These are phyloP conservation scores for Helicolenus hilgendorfi DNA, from an alignment of 2,797 vertebrate genomes.

Conservation along the genomic window DNA sequence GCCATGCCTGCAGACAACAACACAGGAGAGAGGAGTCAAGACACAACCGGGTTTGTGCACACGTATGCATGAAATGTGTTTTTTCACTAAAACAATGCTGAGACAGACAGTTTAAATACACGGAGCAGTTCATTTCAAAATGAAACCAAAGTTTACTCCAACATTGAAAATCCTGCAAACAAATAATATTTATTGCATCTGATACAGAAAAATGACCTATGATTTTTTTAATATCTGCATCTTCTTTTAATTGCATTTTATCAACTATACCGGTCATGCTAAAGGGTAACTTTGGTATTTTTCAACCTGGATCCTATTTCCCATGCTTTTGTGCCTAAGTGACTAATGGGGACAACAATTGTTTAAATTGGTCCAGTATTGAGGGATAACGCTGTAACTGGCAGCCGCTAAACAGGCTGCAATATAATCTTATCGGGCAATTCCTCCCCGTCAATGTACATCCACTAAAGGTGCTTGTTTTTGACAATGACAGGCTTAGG, in stretches of 20 bases:
- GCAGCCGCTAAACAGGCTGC: no score
- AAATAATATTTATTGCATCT: neutral
- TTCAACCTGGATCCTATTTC: no score
- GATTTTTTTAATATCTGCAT: neutral
- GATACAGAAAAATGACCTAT: neutral
- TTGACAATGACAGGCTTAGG: no score
- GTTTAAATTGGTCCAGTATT: no score
- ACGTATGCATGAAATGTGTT: neutral
- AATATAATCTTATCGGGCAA: no score
- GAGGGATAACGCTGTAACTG: no score
- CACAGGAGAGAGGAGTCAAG: neutral
- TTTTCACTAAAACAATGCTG: neutral
- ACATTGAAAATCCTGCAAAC: neutral
- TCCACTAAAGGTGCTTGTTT: no score
- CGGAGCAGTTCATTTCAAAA: neutral
- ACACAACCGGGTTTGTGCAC: neutral
- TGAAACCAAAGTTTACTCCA: neutral
- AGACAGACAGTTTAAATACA: neutral
- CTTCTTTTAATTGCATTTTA: neutral
- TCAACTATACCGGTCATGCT: neutral
- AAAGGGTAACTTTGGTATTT: no score
- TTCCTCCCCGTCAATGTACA: no score
- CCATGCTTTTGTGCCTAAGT: no score
- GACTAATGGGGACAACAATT: no score
- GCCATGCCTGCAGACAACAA: constrained; percentile 90